phyloP scores from a whole-genome alignment of 2,113 vertebrate genomes.

The Butastur rufipennis region DNA sequence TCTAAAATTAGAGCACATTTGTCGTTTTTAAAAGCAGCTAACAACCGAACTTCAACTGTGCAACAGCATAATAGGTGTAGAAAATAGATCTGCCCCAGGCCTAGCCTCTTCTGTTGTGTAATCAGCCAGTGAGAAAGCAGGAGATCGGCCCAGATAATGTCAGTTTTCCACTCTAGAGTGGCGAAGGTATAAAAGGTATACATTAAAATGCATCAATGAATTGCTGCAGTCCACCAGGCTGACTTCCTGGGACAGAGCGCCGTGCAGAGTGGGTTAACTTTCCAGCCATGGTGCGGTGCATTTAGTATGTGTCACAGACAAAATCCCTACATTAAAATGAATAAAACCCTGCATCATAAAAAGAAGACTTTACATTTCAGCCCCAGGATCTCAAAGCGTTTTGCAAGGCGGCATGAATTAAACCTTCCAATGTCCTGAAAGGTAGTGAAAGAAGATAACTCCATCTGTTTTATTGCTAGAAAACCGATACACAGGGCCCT shows the following conservation, averaged over 20 bases:
- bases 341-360: neutral
- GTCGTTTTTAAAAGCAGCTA: constrained; percentile 63
- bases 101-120: constrained; percentile 42
- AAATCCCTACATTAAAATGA: neutral
- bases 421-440: constrained; percentile 2
- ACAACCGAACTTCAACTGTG: constrained; percentile 37
- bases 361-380: neutral
- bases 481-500: neutral
- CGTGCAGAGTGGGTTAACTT: neutral
- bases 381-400: constrained; percentile 1
- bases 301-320: neutral
- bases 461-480: neutral
- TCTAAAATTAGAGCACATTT: constrained; percentile 74
- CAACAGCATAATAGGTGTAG: constrained; percentile 28
- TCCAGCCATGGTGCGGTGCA: neutral
- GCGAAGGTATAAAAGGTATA: neutral
- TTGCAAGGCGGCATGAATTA: constrained; percentile 38
- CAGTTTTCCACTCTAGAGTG: constrained; percentile 44
- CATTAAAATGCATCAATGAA: constrained; percentile 34
- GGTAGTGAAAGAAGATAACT: constrained; percentile 39
- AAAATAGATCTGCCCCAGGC: constrained; percentile 49
- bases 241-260: neutral
- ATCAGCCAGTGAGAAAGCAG: constrained; percentile 37
- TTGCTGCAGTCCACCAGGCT: neutral
- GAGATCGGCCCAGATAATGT: constrained; percentile 20